phyloP scores from a whole-genome alignment of 2,113 vertebrate species.

The Chiloscyllium plagiosum region DNA sequence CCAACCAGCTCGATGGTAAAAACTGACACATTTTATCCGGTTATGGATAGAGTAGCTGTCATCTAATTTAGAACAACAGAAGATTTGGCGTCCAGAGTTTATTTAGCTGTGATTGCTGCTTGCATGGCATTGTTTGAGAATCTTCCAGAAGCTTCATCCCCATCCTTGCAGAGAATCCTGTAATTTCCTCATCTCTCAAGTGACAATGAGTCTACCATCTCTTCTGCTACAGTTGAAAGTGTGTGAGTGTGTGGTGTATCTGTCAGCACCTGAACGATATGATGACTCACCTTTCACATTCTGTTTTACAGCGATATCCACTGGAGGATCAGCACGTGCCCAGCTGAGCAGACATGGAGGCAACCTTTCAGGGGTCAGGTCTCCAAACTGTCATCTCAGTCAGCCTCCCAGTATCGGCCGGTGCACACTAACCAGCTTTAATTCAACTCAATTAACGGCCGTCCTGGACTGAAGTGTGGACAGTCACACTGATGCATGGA shows the following conservation, averaged over 20 bases:
- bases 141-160: no score
- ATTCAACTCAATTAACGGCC: not conserved
- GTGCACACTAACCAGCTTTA: not conserved
- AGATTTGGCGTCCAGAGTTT: no score
- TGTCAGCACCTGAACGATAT: not conserved
- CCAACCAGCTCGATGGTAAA: no score
- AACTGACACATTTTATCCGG: no score
- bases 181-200: not conserved
- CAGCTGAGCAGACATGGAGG: not conserved
- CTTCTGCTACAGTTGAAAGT: not conserved
- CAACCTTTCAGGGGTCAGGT: not conserved
- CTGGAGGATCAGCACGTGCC: not conserved
- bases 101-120: no score
- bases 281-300: not conserved
- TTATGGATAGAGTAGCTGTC: no score
- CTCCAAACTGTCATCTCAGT: not conserved
- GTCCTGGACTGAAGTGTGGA: not conserved
- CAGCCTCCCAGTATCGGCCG: not conserved
- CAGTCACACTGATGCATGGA: not conserved
- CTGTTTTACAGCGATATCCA: not conserved
- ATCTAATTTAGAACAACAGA: no score
- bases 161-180: not conserved
- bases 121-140: no score
- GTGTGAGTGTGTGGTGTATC: not conserved
- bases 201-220: not conserved